Evolutionary conservation across 2,113 vertebrate genomes (phyloP).

Genomic region (Ia io): DNA sequence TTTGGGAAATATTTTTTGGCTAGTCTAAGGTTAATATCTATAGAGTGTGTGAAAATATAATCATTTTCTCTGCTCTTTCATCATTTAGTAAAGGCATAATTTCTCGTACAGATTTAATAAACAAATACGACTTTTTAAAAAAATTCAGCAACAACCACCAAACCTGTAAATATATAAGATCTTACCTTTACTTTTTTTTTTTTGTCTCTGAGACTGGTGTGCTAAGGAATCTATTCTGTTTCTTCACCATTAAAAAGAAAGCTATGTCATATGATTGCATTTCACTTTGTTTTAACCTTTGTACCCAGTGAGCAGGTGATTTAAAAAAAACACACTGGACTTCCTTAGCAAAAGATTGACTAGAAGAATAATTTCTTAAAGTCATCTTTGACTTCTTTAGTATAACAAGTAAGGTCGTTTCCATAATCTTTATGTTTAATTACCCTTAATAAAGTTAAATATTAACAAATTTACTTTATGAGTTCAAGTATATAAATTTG

Average conservation of each 20-base stretch:
- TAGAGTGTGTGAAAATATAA: background rate
- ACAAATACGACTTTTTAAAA: background rate
- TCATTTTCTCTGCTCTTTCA: constrained; percentile 34
- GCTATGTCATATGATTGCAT: constrained; percentile 55
- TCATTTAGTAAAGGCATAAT: constrained; percentile 22
- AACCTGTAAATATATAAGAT: background rate
- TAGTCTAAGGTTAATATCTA: constrained; percentile 45
- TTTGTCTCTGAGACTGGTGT: constrained; percentile 55
- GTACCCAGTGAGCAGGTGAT: constrained; percentile 77
- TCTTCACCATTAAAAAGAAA: constrained; percentile 71
- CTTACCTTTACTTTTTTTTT: constrained; percentile 82
- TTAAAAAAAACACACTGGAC: constrained; percentile 59
- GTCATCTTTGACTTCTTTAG: constrained; percentile 72
- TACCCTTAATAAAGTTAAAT: constrained; percentile 54
- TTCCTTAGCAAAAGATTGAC: constrained; percentile 88
- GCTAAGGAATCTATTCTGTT: constrained; percentile 15
- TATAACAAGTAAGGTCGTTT: constrained; percentile 64
- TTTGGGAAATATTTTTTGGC: background rate
- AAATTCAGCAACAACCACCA: background rate
- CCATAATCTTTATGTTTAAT: constrained; percentile 64
- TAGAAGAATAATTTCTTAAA: constrained; percentile 79
- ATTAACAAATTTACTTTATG: constrained; percentile 15
- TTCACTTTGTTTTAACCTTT: constrained; percentile 83
- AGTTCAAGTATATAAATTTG: background rate
- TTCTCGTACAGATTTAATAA: constrained; percentile 8